A percentile compares a stretch with the other conserved stretches of the same genome.
These are phyloP conservation scores for Prunella himalayana DNA, from an alignment of 2,113 vertebrate genomes.

Conservation along the genomic window DNA sequence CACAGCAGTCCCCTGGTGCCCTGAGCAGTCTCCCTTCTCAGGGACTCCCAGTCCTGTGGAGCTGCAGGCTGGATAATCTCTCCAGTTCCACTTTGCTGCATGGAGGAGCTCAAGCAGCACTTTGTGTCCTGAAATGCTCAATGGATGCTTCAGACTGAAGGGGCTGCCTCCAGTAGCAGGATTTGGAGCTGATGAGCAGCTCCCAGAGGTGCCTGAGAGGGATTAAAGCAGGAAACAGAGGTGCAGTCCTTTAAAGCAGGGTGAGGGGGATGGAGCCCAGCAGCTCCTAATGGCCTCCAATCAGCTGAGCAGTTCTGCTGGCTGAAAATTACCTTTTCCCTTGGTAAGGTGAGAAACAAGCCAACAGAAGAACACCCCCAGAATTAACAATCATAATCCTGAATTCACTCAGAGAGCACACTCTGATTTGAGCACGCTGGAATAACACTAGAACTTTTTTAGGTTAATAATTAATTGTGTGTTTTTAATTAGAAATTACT, in stretches of 20 bases:
- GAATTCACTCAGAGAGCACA: not conserved
- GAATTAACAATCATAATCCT: not conserved
- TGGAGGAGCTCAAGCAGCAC: not conserved
- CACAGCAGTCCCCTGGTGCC: not conserved
- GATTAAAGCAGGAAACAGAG: not conserved
- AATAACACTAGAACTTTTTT: not conserved
- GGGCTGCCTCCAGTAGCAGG: not conserved
- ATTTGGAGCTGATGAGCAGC: not conserved
- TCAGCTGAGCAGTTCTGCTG: not conserved
- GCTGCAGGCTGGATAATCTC: not conserved
- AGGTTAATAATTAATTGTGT: constrained; percentile 57
- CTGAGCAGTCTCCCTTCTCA: not conserved
- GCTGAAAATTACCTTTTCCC: not conserved
- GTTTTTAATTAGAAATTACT: constrained; percentile 59
- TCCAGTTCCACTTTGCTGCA: not conserved
- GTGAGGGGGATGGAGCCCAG: not conserved
- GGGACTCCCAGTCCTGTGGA: not conserved
- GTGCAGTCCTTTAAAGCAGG: not conserved
- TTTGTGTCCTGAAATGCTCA: not conserved
- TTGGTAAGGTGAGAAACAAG: not conserved
- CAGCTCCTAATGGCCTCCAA: not conserved
- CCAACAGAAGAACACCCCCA: not conserved
- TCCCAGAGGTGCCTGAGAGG: not conserved
- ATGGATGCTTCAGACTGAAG: not conserved
- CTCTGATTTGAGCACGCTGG: not conserved